A percentile compares a stretch with the other conserved stretches of the same genome.
phyloP scores from a whole-genome alignment of 2,888 invertebrate genomes.

The Trachelus tabidus region DNA sequence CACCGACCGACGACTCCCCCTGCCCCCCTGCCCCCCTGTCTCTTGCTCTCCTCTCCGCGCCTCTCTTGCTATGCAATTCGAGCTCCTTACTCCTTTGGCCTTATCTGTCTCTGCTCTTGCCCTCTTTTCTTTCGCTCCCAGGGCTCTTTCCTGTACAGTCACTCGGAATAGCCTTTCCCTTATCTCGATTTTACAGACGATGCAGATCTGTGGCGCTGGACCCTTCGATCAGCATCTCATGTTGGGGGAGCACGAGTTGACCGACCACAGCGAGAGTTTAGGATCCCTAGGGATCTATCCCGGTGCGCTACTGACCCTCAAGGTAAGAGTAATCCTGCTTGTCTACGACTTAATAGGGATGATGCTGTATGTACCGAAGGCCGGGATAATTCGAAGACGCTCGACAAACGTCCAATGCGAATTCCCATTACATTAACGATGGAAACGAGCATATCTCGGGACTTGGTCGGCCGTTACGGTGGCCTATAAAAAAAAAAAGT shows the following conservation, averaged over 20 bases:
- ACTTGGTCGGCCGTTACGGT: not conserved
- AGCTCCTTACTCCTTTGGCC: not conserved
- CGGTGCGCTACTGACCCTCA: conserved; percentile 56
- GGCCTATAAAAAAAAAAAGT: not conserved
- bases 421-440: conserved; percentile 1
- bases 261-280: conserved; percentile 55
- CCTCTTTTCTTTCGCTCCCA: not conserved
- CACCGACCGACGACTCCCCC: conserved; percentile 12
- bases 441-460: conserved; percentile 6
- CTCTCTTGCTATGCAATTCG: not conserved
- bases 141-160: not conserved
- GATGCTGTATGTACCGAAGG: not conserved
- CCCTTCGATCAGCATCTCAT: conserved; percentile 60
- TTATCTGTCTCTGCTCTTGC: conserved; percentile 7
- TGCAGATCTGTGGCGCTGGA: conserved; percentile 58
- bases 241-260: conserved; percentile 57
- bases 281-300: conserved; percentile 59
- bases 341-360: not conserved
- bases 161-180: not conserved
- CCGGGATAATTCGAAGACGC: not conserved
- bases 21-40: not conserved
- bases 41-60: not conserved
- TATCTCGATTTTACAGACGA: conserved; percentile 46
- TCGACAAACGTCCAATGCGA: not conserved
- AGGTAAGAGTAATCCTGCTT: conserved; percentile 42